Evolutionary conservation across 2,797 vertebrate species (phyloP), one percentile per base, ranked within the genome.

Genomic region (Euthynnus affinis): DNA sequence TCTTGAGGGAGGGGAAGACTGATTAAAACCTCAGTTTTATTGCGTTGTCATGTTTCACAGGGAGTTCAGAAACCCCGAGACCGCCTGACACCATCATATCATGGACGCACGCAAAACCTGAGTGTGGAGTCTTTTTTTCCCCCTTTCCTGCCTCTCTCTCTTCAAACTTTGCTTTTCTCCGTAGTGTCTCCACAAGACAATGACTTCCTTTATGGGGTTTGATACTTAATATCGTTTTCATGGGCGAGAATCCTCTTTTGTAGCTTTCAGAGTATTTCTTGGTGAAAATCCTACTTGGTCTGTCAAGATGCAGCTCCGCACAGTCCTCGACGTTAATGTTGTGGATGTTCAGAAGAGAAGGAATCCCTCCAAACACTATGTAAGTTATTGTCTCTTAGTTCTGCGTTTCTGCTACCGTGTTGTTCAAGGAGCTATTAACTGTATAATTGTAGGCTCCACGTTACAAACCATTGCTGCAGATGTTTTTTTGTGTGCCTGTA

Each of bases 281-380:
- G 52, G 63, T 78, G 58, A 65, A 64, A 79, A 46, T 79, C n/a
- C 52, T 4, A 27, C 60, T 80, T 40, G 9, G 52, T 69, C 14
- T 70, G 71, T 78, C 29, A 93, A 93, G 92, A 97, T 98, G 97
- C 96, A 97, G 85, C 94, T 97, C 82, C 96, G 95, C 67, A 95
- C 95, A 52, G 95, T 97, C 82, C 91, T 96, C 58, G 97, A 97
- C 84, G 96, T 96, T 32, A 96, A 96, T 44, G 97, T 98, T 76
- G 96, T 97, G 95, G 97, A 97, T 89, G 97, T 98, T 90, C 95
- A 97, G 95, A 98, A 98, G 93, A 95, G 97, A 78, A 94, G 97
- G 88, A 98, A 94, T 89, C 97, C 97, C 40, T 98, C 97, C 84
- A 98, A 98, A 87, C 97, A 98, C 87, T 98, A 98, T 74, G 97